Evolutionary conservation across 2,797 vertebrate genomes (phyloP).

Genomic region (Oophaga sylvatica): DNA sequence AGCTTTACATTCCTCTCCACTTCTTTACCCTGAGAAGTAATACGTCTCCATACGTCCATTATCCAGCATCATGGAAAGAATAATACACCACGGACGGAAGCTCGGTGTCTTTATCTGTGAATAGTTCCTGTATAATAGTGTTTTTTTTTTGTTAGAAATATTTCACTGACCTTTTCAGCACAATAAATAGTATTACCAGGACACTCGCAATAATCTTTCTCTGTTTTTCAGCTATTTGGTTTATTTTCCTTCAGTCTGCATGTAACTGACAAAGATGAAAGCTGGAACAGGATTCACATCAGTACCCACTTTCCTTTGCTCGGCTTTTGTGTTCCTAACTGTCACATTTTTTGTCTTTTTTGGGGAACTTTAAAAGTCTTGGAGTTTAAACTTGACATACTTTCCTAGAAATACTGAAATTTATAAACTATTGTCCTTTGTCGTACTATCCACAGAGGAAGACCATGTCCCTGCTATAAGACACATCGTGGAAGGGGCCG

Average conservation of each 20-base stretch:
- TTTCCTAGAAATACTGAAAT: no score
- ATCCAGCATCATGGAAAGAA: conserved; percentile 3
- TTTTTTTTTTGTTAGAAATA: conserved; percentile 2
- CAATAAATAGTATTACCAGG: not conserved
- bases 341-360: no score
- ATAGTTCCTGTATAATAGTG: not conserved
- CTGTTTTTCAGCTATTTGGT: not conserved
- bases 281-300: not conserved
- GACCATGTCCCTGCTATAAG: no score
- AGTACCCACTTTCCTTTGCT: not conserved
- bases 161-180: not conserved
- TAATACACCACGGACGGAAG: not conserved
- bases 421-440: no score
- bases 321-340: not conserved
- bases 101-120: not conserved
- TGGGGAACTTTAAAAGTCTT: no score
- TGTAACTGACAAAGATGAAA: not conserved
- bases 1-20: not conserved
- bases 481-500: no score
- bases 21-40: not conserved
- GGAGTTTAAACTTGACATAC: no score
- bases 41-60: not conserved
- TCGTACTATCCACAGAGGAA: no score
- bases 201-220: not conserved
- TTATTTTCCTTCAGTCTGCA: not conserved